Evolutionary conservation across 2,888 invertebrate species (phyloP), one percentile per base, ranked within the genome.

Genomic region (Steinernema scapterisci): DNA sequence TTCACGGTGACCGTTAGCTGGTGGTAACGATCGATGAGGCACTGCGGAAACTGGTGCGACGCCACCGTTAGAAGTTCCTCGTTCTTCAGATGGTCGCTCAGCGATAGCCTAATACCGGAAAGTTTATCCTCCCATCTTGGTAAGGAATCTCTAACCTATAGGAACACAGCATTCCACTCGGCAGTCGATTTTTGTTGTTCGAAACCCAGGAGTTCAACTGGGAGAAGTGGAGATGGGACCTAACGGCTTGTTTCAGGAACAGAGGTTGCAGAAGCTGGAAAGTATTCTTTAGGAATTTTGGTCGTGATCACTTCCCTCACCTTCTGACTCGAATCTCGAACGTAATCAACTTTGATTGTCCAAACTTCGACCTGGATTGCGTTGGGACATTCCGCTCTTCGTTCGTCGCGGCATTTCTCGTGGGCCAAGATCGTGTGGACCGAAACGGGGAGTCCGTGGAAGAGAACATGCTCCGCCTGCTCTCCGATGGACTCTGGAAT

Each of bases 161-260:
- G 13, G 70, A 27, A 27, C 76, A 77, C 27, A 38, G 31, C 46
- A 72, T 44, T 46, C 38, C 76, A 25, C 38, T 25, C 23, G 70
- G 90, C 25, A 87, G 83, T 45, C 82, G 84, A 63, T 90, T 90
- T 74, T 87, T 85, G 70, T 88, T 88, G 71, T 89, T 87, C 76
- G 89, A 89, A 84, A 93, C 91, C 96, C 96, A 97, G 74, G 96
- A 95, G 72, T 95, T 93, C 81, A 97, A 92, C 90, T 97, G 96
- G 5, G 96, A 97, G 90, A 97, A 97, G 90, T 95, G 95, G 77
- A 97, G 91, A 89, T 95, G 95, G 6, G 96, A 96, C 79, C 95
- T 92, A 70, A 97, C 93, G 71, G 96, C 96, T 89, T 94, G 94
- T 87, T 95, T 91, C 82, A 97, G 90, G 89, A 94, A 93, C 85